Conservation (phyloP, 2,888 invertebrate species). For the Onthophagus sagittarius region DNA sequence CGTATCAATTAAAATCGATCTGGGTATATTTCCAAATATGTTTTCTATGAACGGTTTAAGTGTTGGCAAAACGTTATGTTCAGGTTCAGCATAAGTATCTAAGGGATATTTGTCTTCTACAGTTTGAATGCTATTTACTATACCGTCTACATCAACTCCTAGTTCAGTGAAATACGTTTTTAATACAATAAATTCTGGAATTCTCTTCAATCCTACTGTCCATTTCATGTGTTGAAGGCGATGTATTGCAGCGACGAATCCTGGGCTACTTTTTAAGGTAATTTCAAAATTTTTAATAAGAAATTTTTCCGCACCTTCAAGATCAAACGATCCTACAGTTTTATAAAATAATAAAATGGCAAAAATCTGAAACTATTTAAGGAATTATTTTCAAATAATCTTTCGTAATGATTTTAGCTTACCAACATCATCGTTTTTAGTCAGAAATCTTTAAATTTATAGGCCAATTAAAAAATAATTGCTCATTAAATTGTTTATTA, state of each 20-base stretch:
- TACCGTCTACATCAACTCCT: neutral
- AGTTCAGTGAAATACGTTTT: slow-evolving; percentile 3
- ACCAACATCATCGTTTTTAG: neutral
- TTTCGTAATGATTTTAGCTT: neutral
- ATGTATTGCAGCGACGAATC: neutral
- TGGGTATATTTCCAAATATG: neutral
- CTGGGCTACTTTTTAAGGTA: neutral
- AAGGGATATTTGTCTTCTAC: neutral
- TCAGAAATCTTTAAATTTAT: neutral
- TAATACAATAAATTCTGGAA: neutral
- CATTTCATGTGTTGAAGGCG: slow-evolving; percentile 3
- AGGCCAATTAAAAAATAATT: neutral
- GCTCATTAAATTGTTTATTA: neutral
- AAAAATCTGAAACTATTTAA: slow-evolving; percentile 2
- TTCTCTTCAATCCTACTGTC: neutral
- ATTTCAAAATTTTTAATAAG: neutral
- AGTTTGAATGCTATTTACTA: neutral
- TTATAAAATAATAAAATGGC: neutral
- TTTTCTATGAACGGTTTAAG: slow-evolving; percentile 2
- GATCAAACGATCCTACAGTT: neutral
- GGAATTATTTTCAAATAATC: neutral
- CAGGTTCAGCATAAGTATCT: neutral
- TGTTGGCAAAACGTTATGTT: neutral
- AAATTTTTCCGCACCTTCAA: neutral
- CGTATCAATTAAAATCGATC: neutral